Base-by-base conservation (phyloP, 1,140 invertebrate species). In the Brachionus koreanus region DNA sequence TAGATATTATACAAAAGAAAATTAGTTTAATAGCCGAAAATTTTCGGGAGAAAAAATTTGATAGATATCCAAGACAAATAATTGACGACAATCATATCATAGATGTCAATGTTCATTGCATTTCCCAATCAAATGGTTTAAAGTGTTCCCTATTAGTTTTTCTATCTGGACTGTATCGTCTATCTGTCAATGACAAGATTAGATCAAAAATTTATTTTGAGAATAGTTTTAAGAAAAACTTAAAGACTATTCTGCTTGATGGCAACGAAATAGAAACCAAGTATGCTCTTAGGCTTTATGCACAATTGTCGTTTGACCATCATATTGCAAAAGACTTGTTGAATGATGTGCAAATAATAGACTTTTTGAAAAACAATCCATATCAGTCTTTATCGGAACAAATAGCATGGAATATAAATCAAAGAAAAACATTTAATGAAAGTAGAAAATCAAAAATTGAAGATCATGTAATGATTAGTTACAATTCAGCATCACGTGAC, bases 401-500 rank as follows among this genome's bases (percentile, higher is more conserved):
- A 35, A 65, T 79, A 25, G 25, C 61, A 13, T 79, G 76, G 76
- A 79, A 79, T 65, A 61, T 79, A 5, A 6, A 77, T 9, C 46
- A 61, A 46, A 52, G 16, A 9, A 52, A 77, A 61, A 23, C 19
- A 13, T 5, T 9, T 0, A 52, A 52, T 23, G 25, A 13, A 33
- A 4, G 10, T 23, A 42, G 43, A 46, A 25, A 46, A 46, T 25
- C 37, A 29, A 79, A 19, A 39, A 13, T 5, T 19, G 46, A 23
- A 0, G 76, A 35, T 12, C 76, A 79, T 13, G 23, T 79, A 79
- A 79, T 79, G 76, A 79, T 79, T 37, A 79, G 76, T 19, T 79
- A 79, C 29, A 79, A 79, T 43, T 61, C 49, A 37, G 19, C 33
- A 39, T 42, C 35, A 12, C n/a, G 76, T 16, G 49, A 57, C 33